Conservation (phyloP, 2,113 vertebrate species). For the Parotia lawesii region DNA sequence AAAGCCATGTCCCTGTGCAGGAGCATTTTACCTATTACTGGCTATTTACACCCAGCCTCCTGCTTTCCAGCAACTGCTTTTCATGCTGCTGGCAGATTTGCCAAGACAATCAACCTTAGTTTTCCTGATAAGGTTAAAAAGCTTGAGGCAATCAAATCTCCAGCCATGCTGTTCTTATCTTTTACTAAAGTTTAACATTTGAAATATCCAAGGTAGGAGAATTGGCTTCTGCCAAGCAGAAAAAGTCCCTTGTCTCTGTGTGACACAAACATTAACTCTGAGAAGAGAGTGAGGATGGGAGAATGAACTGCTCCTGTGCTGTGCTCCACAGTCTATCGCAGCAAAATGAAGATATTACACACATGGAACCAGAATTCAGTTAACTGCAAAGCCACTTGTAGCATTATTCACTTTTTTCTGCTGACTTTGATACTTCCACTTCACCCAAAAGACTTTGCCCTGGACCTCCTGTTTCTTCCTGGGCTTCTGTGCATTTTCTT, state of each 20-base stretch:
- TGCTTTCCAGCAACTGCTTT: conserved; percentile 42
- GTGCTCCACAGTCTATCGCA: neutral
- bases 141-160: conserved; percentile 47
- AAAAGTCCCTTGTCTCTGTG: neutral
- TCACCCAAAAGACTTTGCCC: neutral
- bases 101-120: conserved; percentile 42
- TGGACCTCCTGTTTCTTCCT: neutral
- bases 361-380: neutral
- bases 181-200: conserved; percentile 30
- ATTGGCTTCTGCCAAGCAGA: neutral
- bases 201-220: conserved; percentile 22
- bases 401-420: neutral
- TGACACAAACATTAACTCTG: neutral
- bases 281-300: neutral
- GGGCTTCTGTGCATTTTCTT: neutral
- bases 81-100: conserved; percentile 39
- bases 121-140: conserved; percentile 68
- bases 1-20: neutral
- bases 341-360: neutral
- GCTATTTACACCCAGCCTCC: conserved; percentile 32
- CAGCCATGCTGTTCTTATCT: conserved; percentile 27
- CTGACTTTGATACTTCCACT: neutral
- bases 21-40: conserved; percentile 22
- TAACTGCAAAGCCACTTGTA: neutral
- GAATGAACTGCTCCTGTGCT: neutral